phyloP scores from a whole-genome alignment of 1,140 invertebrate species.

The Gyrodactylus salaris region DNA sequence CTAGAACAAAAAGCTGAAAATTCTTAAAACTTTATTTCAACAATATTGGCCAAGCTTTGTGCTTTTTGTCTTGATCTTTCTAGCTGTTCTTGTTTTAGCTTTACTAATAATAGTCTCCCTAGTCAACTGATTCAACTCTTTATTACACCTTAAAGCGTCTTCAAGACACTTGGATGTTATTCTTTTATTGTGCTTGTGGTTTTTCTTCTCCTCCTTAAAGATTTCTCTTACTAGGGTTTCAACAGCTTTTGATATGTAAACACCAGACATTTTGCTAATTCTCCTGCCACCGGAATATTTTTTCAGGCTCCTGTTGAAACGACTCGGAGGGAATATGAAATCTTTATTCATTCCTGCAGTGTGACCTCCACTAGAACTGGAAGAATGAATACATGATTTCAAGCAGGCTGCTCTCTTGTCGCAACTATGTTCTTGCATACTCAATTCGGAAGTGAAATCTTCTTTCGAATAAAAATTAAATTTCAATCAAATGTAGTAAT shows the following conservation, averaged over 20 bases:
- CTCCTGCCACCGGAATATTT: no score
- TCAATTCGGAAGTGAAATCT: no score
- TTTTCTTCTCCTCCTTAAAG: background rate
- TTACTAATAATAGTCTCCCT: background rate
- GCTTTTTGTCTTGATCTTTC: background rate
- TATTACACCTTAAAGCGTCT: background rate
- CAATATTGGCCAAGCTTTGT: background rate
- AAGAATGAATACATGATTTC: no score
- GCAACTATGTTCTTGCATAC: no score
- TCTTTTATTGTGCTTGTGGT: background rate
- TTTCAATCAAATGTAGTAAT: no score
- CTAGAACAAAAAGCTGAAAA: background rate
- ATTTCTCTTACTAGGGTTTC: background rate
- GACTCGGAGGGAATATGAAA: no score
- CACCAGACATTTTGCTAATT: no score
- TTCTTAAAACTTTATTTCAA: background rate
- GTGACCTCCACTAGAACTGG: no score
- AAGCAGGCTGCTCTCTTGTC: no score
- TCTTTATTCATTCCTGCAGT: no score
- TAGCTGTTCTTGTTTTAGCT: background rate
- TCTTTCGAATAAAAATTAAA: no score
- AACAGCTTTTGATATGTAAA: background rate
- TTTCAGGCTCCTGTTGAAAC: no score
- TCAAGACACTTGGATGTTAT: background rate
- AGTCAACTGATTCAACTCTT: background rate